Evolutionary conservation across 2,888 invertebrate genomes (phyloP), one percentile per base, ranked within the genome.

Genomic region (Cancer borealis): DNA sequence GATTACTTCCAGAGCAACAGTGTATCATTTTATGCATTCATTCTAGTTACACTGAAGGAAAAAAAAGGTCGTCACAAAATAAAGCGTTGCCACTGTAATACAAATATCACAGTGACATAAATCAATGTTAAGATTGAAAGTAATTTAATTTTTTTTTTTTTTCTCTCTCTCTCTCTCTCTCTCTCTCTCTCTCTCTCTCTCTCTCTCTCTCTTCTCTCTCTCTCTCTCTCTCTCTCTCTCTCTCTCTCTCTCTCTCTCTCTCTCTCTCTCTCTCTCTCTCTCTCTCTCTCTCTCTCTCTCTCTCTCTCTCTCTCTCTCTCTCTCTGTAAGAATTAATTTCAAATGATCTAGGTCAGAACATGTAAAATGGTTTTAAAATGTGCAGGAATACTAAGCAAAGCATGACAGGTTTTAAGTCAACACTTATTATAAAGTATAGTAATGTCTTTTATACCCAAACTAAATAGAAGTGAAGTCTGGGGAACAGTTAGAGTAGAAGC

Each of bases 181-280:
- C 39, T 21, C 21, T 47, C 21, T 89, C 89, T 89, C 2, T 26
- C 26, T 47, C 47, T 47, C 17, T 26, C 26, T 26, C 46, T n/a
- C n/a, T 46, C 45, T 54, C n/a, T 90, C 90, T 90, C 46, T 49
- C 90, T 49, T 49, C 21, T 26, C 26, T 17, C 12, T 49, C 8
- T 90, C 46, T 26, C 21, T 54, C 54, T 49, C 21, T 54, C 60
- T 3, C 26, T 26, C 10, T 26, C 49, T 4, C 26, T n/a, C 10
- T 12, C 49, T 49, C 21, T 47, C 46, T 47, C 89, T n/a, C n/a
- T n/a, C 17, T 89, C 89, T 49, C 49, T 17, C 89, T n/a, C 89
- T 26, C 88, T 45, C 88, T 30, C 84, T 88, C 88, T 45, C 88
- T 88, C 49, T 49, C 14, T 89, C 49, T 47, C 89, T 47, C 49